Conservation (phyloP, 2,888 invertebrate species). For the Pachydiplax longipennis region DNA sequence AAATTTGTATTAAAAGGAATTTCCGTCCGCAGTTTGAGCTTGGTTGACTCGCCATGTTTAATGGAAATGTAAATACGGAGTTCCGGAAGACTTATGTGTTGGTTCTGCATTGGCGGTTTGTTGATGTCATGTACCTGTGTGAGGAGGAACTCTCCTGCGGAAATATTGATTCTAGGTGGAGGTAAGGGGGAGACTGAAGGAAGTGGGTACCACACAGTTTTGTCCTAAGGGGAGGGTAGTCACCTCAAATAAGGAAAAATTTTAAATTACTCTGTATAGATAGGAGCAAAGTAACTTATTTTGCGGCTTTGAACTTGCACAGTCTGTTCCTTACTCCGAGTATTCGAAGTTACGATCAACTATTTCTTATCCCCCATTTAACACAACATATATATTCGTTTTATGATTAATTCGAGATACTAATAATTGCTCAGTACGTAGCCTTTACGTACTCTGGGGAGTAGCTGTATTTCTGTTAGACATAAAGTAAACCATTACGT, state of each 20-base stretch:
- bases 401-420: too few relatives aligned
- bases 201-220: neutral
- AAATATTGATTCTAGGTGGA: neutral
- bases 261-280: neutral
- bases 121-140: neutral
- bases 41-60: neutral
- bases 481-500: too few relatives aligned
- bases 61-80: conserved; percentile 34
- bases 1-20: conserved; percentile 5
- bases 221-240: neutral
- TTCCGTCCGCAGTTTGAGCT: neutral
- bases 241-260: neutral
- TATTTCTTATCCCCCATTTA: too few relatives aligned
- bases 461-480: too few relatives aligned
- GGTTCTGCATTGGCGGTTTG: neutral
- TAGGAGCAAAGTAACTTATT: neutral
- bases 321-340: neutral
- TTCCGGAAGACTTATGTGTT: neutral
- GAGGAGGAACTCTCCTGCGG: neutral
- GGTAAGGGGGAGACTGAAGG: neutral
- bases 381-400: too few relatives aligned
- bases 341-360: too few relatives aligned
- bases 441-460: too few relatives aligned
- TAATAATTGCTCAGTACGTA: too few relatives aligned
- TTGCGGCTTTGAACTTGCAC: neutral